Conservation (phyloP, 2,113 vertebrate species). For the Dendropsophus ebraccatus region DNA sequence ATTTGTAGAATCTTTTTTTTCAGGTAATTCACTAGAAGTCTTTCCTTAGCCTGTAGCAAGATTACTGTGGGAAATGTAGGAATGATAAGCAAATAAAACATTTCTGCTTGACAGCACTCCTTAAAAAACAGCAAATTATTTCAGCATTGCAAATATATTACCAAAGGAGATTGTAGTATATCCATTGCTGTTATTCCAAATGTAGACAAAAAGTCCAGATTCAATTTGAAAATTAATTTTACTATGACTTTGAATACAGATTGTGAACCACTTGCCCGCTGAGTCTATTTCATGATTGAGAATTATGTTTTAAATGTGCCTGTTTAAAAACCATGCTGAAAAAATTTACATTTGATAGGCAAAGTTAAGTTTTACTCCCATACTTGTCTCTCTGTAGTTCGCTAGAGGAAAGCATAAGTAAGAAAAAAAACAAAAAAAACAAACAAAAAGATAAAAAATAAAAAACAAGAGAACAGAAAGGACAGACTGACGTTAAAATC, state of each 20-base stretch:
- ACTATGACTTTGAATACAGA: conserved; percentile 77
- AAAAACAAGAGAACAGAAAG: conserved; percentile 83
- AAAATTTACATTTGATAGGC: conserved; percentile 99
- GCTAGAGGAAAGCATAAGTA: conserved; percentile 97
- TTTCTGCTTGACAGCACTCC: conserved; percentile 74
- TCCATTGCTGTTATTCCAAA: conserved; percentile 69
- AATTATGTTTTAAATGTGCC: conserved; percentile 95
- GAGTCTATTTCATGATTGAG: conserved; percentile 94
- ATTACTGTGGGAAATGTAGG: conserved; percentile 78
- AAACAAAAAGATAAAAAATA: conserved; percentile 10
- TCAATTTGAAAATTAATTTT: conserved; percentile 64
- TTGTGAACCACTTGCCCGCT: conserved; percentile 98
- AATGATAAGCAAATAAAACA: conserved; percentile 72
- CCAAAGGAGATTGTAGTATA: conserved; percentile 77
- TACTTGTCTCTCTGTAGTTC: conserved; percentile 99
- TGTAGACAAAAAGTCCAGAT: conserved; percentile 64
- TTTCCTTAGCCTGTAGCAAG: conserved; percentile 83
- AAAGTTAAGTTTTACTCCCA: conserved; percentile 99
- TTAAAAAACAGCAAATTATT: conserved; percentile 80
- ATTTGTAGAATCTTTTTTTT: conserved; percentile 72
- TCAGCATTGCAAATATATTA: conserved; percentile 76
- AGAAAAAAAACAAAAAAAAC: conserved; percentile 88
- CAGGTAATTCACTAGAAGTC: conserved; percentile 79
- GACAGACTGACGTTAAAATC: conserved; percentile 73
- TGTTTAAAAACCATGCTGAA: conserved; percentile 98